Evolutionary conservation across 2,888 invertebrate genomes (phyloP), one percentile per base, ranked within the genome.

Genomic region (Horisme vitalbata): DNA sequence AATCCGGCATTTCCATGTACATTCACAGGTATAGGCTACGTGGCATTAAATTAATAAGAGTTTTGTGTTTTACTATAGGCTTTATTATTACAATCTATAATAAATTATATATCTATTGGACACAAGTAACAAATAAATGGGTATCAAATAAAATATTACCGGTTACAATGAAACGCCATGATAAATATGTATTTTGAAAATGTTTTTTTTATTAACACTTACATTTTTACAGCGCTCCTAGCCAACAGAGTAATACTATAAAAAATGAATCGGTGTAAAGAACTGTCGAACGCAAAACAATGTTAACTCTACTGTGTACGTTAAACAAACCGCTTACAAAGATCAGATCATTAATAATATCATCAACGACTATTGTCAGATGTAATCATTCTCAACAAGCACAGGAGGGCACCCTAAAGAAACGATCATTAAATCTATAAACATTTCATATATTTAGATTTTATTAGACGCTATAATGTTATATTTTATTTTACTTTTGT

Each of bases 171-270:
- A 83, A 88, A 89, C 80, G 69, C 70, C 73, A 64, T 59, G 71
- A 71, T 86, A 82, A 83, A n/a, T 87, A 59, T 59, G 56, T 59
- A 88, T 87, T 89, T 89, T n/a, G n/a, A n/a, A n/a, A n/a, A n/a
- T n/a, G n/a, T n/a, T n/a, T n/a, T n/a, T n/a, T n/a, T n/a, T n/a
- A n/a, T n/a, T n/a, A n/a, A n/a, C n/a, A n/a, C n/a, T n/a, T n/a
- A n/a, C n/a, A n/a, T n/a, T n/a, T n/a, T 89, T 89, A 89, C 89
- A 89, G 89, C 89, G 83, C 83, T 84, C 85, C 89, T 89, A 89
- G 87, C 89, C 88, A 89, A 89, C 89, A 88, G 82, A 89, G 88
- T 89, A 89, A 87, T 89, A 87, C 86, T 87, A 85, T 89, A 88
- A 83, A 82, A 89, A 89, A 83, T 82, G 74, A 88, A 86, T 81